A percentile compares a stretch with the other conserved stretches of the same genome.
phyloP scores from a whole-genome alignment of 1,140 invertebrate species.

The Pomacea maculata region DNA sequence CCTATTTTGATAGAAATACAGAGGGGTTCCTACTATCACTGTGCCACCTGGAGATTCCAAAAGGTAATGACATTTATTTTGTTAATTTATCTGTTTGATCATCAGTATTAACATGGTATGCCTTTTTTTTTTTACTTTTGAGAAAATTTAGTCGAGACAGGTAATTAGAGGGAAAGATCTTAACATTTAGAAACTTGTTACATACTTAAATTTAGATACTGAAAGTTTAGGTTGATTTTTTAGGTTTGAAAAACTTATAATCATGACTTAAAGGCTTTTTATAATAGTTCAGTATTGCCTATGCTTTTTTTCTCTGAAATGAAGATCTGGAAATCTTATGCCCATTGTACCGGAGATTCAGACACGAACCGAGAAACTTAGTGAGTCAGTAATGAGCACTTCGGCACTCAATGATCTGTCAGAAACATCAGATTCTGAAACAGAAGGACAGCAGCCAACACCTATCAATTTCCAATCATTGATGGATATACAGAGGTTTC shows the following conservation, averaged over 20 bases:
- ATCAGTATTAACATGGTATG: too few relatives aligned
- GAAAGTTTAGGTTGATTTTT: too few relatives aligned
- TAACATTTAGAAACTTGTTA: too few relatives aligned
- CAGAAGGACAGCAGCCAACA: slow-evolving; percentile 24
- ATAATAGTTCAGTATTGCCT: too few relatives aligned
- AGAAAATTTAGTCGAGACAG: too few relatives aligned
- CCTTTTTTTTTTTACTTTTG: too few relatives aligned
- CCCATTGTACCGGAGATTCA: slow-evolving; percentile 39
- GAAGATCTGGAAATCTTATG: slow-evolving; percentile 36
- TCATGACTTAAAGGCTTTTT: too few relatives aligned
- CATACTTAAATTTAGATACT: too few relatives aligned
- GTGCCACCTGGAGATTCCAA: slow-evolving; percentile 37
- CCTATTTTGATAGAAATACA: slow-evolving; percentile 48
- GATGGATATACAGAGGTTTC: slow-evolving; percentile 56
- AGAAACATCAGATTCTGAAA: slow-evolving; percentile 30
- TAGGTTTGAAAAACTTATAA: too few relatives aligned
- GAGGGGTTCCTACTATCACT: slow-evolving; percentile 59
- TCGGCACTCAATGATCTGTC: slow-evolving; percentile 59
- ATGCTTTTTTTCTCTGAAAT: neutral
- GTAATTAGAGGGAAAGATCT: too few relatives aligned
- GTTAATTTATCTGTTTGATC: too few relatives aligned
- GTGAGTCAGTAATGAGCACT: slow-evolving; percentile 57
- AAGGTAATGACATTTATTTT: slow-evolving; percentile 23
- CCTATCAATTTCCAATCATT: slow-evolving; percentile 53
- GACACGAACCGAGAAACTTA: slow-evolving; percentile 52